Conservation (phyloP, 2,888 invertebrate genomes). For the Nephrotoma guestfalica region DNA sequence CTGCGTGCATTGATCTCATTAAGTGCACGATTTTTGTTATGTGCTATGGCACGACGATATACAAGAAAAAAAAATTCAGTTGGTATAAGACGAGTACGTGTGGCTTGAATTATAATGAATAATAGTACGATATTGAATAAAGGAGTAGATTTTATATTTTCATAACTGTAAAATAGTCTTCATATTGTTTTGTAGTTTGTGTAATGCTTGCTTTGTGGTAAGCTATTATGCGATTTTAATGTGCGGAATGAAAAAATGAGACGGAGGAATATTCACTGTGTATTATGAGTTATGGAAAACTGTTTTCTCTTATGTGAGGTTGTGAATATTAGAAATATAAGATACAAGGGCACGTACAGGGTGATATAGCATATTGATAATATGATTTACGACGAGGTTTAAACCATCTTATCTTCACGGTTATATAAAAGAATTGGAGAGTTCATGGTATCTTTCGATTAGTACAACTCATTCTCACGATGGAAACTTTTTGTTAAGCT, state of each 20-base stretch:
- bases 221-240: not conserved
- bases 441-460: too few relatives aligned
- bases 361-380: not conserved
- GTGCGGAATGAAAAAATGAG: not conserved
- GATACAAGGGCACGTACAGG: not conserved
- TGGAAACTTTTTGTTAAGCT: too few relatives aligned
- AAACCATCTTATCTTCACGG: too few relatives aligned
- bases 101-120: not conserved
- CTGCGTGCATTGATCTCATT: not conserved
- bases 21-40: not conserved
- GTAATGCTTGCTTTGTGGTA: not conserved
- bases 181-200: not conserved
- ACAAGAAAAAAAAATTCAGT: not conserved
- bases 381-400: too few relatives aligned
- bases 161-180: not conserved
- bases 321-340: not conserved
- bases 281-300: not conserved
- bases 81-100: not conserved
- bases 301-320: conserved; percentile 14
- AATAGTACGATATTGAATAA: not conserved
- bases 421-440: too few relatives aligned
- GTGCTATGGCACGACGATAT: not conserved
- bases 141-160: not conserved
- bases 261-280: not conserved
- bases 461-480: too few relatives aligned